Evolutionary conservation across 2,888 invertebrate species (phyloP), one percentile per base, ranked within the genome.

Genomic region (Pachymerium ferrugineum): DNA sequence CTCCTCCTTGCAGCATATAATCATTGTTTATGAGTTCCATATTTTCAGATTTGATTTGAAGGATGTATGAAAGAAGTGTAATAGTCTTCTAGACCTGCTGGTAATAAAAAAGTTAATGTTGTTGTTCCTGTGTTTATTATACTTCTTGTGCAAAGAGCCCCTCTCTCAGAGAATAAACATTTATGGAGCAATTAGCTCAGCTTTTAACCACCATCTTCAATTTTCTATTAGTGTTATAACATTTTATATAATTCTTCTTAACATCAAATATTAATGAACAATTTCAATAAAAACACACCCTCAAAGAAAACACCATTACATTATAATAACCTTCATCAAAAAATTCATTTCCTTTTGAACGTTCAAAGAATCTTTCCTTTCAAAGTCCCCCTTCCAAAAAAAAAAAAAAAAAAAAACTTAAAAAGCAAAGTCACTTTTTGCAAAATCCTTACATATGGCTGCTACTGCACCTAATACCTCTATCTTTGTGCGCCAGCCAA

Each of bases 21-120:
- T 54, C 54, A 54, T 54, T 54, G 54, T 54, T 54, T 54, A 54
- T 54, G 54, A 54, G 54, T 54, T 54, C 54, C 54, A 54, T 54
- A 54, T 54, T 54, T 47, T 54, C 54, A 54, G 54, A 54, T 54
- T 54, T 54, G 54, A 54, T 54, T 54, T 54, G 54, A 54, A 54
- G 14, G 54, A 54, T 54, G 54, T 54, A 25, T 12, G 54, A 4
- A 16, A 47, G 47, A 54, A 25, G 25, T 14, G 25, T 54, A 25
- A 54, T 25, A 54, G 54, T 54, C 54, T 54, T 54, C 54, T 2
- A 54, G 25, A 54, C 54, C 54, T 54, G 54, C 10, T 22, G 54
- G 25, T 54, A 54, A 54, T 54, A 54, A 54, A 54, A n/a, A 54
- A 54, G 54, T 54, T 54, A 54, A 25, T 22, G 54, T 54, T 54